Evolutionary conservation across 1,140 invertebrate species (phyloP), one percentile per base, ranked within the genome.

Genomic region (Cryptotermes secundus): DNA sequence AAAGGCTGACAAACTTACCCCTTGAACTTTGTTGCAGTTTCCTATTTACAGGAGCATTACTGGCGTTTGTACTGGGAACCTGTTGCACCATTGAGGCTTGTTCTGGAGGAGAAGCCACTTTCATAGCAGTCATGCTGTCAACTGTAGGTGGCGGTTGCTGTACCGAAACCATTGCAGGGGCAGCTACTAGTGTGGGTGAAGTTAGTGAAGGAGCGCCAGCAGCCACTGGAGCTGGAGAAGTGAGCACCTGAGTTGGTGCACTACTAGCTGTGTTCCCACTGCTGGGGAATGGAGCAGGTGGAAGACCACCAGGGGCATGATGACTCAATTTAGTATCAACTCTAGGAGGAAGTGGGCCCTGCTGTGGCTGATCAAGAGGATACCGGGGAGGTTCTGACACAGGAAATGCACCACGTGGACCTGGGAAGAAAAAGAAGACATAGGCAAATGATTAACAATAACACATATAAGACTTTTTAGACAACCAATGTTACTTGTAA

Each of bases 321-420:
- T 72, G 59, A 72, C 26, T 72, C 59, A 72, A 72, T 72, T 72
- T 72, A 31, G 59, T 26, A 72, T 72, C 59, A n/a, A 72, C 59
- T 72, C 59, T 72, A 1, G 59, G 59, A 72, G 59, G 59, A 26
- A 72, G 59, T 3, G 59, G 59, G 14, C 59, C 59, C 6, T 72
- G 59, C 80, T 81, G 80, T 31, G 34, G 10, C 26, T 36, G 80
- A 81, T 81, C 35, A 3, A 19, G 34, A 12, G 80, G 34, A 35
- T 81, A 45, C 42, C 42, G 35, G 35, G 80, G 34, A 45, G 80
- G 80, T 35, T 36, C 80, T 31, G 59, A 72, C 59, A 72, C 59
- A 72, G 26, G 26, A 31, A 72, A 72, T 72, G 59, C n/a, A 72
- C 59, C 59, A 10, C 59, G 26, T 31, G 59, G 59, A n/a, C 59